Conservation (phyloP, 2,113 vertebrate genomes). For the Coracopsis vasa region DNA sequence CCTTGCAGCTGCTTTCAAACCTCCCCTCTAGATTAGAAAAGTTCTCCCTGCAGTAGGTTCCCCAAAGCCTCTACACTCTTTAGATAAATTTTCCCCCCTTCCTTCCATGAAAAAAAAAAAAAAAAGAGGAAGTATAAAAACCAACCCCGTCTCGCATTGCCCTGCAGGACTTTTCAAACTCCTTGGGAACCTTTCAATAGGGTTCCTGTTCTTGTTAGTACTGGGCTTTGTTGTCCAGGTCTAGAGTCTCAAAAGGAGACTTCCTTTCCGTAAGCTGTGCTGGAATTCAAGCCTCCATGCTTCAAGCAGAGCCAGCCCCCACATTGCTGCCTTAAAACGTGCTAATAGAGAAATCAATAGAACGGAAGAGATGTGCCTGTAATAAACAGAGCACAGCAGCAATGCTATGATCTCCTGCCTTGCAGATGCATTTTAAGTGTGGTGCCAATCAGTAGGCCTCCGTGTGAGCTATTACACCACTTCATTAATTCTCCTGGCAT, state of each 20-base stretch:
- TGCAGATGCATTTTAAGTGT: conserved; percentile 63
- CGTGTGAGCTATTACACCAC: conserved; percentile 70
- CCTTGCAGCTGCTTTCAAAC: neutral
- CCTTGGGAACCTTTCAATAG: neutral
- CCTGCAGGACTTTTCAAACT: neutral
- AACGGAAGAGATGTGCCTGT: conserved; percentile 65
- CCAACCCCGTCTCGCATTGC: neutral
- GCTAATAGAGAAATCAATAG: conserved; percentile 65
- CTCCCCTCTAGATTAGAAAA: neutral
- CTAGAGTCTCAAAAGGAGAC: neutral
- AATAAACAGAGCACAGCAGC: conserved; percentile 68
- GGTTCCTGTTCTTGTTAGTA: neutral
- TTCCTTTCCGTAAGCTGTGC: neutral
- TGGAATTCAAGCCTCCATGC: conserved; percentile 43
- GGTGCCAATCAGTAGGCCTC: conserved; percentile 56
- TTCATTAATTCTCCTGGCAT: conserved; percentile 72
- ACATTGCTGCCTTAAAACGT: conserved; percentile 4
- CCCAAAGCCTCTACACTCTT: neutral
- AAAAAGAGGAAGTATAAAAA: neutral
- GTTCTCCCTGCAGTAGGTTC: neutral
- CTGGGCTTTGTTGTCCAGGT: neutral
- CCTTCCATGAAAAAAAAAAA: neutral
- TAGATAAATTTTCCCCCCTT: neutral
- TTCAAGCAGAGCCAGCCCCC: conserved; percentile 31
- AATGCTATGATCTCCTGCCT: conserved; percentile 47